Evolutionary conservation across 23 tunicate genomes (phyloP).

Genomic region (Halocynthia roretzi): DNA sequence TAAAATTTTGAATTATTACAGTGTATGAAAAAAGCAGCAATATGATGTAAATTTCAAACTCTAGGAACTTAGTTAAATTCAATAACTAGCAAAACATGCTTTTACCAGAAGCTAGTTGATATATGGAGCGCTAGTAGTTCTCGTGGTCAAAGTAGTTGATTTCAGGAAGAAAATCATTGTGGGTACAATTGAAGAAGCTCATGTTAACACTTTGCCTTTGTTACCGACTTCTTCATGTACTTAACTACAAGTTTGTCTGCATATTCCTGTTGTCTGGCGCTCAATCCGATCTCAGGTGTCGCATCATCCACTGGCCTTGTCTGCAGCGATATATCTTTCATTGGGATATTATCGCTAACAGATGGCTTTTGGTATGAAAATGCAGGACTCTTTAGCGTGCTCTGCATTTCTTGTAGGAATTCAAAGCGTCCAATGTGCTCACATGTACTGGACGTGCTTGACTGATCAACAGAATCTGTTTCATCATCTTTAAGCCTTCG

Average conservation of each 20-base stretch:
- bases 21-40: no score
- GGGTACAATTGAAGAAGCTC: background rate
- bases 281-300: constrained; percentile 35
- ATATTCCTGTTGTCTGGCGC: constrained; percentile 76
- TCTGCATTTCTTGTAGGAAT: constrained; percentile 44
- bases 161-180: background rate
- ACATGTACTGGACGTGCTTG: constrained; percentile 44
- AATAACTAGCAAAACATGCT: no score
- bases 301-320: constrained; percentile 22
- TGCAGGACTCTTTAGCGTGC: constrained; percentile 34
- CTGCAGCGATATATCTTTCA: constrained; percentile 21
- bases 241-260: constrained; percentile 61
- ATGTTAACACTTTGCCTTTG: no score
- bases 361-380: constrained; percentile 7
- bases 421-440: constrained; percentile 75
- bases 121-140: no score
- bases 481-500: constrained; percentile 25
- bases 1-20: no score
- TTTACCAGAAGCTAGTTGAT: no score
- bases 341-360: background rate
- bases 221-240: constrained; percentile 20
- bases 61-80: no score
- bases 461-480: constrained; percentile 34
- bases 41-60: no score
- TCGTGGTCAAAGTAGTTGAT: no score